phyloP scores from a whole-genome alignment of 2,797 vertebrate species.

The Lophotriccus pileatus region DNA sequence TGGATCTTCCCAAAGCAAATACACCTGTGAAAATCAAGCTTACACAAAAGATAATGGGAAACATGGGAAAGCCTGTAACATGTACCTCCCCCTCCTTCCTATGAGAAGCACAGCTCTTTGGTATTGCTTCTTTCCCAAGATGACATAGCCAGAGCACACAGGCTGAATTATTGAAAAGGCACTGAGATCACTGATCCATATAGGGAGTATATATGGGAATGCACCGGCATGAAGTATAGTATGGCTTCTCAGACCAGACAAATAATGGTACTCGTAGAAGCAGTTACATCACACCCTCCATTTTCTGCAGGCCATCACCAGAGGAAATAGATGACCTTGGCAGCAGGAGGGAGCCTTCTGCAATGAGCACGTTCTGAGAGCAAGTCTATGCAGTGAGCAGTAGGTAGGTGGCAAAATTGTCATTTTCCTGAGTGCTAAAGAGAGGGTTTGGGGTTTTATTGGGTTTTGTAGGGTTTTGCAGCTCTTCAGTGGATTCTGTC shows the following conservation, averaged over 20 bases:
- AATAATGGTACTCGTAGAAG: neutral
- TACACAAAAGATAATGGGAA: rapidly evolving
- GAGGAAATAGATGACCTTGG: neutral
- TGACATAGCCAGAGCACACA: neutral
- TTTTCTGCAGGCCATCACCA: neutral
- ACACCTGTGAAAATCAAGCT: neutral
- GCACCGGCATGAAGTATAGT: neutral
- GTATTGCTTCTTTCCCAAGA: neutral
- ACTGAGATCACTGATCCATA: neutral
- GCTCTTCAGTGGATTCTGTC: neutral
- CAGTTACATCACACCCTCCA: rapidly evolving
- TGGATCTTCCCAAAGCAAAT: neutral
- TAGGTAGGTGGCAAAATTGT: neutral
- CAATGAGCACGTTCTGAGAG: rapidly evolving
- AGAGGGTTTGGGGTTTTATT: rapidly evolving
- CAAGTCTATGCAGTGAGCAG: neutral
- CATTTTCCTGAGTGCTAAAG: neutral
- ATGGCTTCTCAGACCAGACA: neutral
- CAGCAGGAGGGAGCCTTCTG: neutral
- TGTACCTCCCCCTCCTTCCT: neutral
- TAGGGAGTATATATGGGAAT: neutral
- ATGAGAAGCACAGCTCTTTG: neutral
- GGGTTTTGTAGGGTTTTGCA: neutral
- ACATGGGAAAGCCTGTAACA: neutral
- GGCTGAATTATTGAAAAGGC: neutral